A percentile compares a stretch with the other conserved stretches of the same genome.
phyloP scores from a whole-genome alignment of 2,113 vertebrate species.

The Rhinolophus sinicus region DNA sequence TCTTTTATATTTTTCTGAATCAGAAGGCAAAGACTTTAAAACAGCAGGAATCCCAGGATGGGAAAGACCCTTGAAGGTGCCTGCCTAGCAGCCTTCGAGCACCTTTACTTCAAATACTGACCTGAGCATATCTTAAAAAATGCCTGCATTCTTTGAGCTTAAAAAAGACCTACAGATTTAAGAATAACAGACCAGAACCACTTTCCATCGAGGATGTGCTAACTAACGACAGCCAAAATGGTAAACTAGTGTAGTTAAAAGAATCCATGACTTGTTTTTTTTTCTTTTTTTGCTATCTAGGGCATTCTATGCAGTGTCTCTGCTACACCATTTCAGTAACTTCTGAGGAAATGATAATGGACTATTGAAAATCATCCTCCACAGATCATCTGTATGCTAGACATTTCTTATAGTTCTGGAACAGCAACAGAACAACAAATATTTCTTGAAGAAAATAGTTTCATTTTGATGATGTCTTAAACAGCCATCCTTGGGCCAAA shows the following conservation, averaged over 20 bases:
- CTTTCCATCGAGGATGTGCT: background rate
- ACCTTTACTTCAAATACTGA: background rate
- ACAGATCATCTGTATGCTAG: background rate
- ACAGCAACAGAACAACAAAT: background rate
- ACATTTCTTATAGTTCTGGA: background rate
- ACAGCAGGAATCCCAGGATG: background rate
- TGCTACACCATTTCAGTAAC: background rate
- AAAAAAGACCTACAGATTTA: background rate
- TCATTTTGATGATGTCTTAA: background rate
- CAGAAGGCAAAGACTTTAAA: background rate
- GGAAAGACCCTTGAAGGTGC: background rate
- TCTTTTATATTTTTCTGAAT: background rate
- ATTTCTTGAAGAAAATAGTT: background rate
- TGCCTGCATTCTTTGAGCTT: background rate
- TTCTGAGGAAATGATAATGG: background rate
- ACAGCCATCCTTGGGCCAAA: background rate
- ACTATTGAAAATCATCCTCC: background rate
- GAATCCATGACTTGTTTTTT: background rate
- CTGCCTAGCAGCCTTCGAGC: background rate
- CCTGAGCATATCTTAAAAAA: background rate
- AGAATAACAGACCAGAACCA: background rate
- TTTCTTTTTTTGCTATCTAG: background rate
- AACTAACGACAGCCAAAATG: background rate
- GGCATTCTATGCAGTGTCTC: background rate
- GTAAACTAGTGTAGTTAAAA: background rate